These are phyloP conservation scores for Altica lythri DNA, from an alignment of 2,888 invertebrate genomes.

Conservation along the genomic window DNA sequence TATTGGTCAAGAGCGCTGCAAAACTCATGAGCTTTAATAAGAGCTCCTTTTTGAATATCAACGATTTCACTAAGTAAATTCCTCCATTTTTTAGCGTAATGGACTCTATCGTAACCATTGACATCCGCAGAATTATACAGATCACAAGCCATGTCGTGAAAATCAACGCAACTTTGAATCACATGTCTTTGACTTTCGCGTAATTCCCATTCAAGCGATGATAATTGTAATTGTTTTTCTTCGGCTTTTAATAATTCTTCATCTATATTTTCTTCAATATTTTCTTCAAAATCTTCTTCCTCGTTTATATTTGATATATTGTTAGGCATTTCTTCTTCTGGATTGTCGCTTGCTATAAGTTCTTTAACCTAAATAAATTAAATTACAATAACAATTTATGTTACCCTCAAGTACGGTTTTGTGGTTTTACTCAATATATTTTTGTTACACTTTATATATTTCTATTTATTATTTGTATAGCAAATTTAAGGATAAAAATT, in stretches of 20 bases:
- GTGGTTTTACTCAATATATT: background rate
- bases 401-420: background rate
- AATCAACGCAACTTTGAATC: conserved; percentile 73
- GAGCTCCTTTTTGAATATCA: conserved; percentile 51
- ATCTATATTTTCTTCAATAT: conserved; percentile 37
- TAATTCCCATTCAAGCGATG: conserved; percentile 59
- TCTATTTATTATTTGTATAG: too few relatives aligned
- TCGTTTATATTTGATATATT: conserved; percentile 35
- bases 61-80: conserved; percentile 51
- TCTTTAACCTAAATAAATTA: conserved; percentile 73
- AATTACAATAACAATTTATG: background rate
- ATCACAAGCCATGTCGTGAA: conserved; percentile 73
- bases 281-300: conserved; percentile 37
- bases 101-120: conserved; percentile 87
- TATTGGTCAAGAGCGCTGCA: conserved; percentile 45
- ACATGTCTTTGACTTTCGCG: conserved; percentile 86
- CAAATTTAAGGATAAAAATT: too few relatives aligned
- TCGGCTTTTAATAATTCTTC: conserved; percentile 39
- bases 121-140: conserved; percentile 81
- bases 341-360: conserved; percentile 63
- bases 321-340: conserved; percentile 31
- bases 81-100: conserved; percentile 51
- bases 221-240: conserved; percentile 40
- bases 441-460: background rate
- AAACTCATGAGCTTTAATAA: conserved; percentile 50